Conservation (phyloP, 2,113 vertebrate species). For the Crypturellus undulatus region DNA sequence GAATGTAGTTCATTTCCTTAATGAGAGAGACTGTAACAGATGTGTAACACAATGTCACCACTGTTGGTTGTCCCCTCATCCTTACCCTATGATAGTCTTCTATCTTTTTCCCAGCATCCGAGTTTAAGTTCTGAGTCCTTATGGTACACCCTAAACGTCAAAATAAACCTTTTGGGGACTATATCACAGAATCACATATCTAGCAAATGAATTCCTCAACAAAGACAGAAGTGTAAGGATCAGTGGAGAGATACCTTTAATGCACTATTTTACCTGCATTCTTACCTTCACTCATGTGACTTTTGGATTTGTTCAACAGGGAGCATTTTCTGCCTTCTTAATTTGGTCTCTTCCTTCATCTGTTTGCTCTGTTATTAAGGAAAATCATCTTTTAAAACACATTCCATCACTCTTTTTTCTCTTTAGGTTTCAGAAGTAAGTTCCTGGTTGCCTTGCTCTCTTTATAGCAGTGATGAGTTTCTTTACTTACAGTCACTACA, state of each 20-base stretch:
- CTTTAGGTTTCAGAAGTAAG: not conserved
- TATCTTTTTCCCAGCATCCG: not conserved
- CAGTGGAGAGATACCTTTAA: not conserved
- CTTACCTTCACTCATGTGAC: not conserved
- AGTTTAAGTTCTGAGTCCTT: not conserved
- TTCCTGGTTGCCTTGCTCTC: not conserved
- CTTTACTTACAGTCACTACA: not conserved
- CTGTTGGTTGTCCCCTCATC: not conserved
- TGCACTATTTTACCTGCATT: not conserved
- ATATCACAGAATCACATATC: not conserved
- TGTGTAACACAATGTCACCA: rapidly evolving
- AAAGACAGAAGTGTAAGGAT: not conserved
- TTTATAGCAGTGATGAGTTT: not conserved
- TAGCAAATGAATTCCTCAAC: not conserved
- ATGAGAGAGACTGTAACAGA: not conserved
- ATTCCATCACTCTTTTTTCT: not conserved
- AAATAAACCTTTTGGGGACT: not conserved
- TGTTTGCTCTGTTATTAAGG: not conserved
- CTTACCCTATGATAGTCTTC: not conserved
- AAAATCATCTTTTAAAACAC: not conserved
- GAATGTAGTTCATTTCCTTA: not conserved
- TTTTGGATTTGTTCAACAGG: not conserved
- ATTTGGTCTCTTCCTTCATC: not conserved
- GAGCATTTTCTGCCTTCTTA: not conserved
- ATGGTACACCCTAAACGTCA: not conserved